Base-by-base conservation (phyloP, 2,797 vertebrate genomes). In the Clamator glandarius region DNA sequence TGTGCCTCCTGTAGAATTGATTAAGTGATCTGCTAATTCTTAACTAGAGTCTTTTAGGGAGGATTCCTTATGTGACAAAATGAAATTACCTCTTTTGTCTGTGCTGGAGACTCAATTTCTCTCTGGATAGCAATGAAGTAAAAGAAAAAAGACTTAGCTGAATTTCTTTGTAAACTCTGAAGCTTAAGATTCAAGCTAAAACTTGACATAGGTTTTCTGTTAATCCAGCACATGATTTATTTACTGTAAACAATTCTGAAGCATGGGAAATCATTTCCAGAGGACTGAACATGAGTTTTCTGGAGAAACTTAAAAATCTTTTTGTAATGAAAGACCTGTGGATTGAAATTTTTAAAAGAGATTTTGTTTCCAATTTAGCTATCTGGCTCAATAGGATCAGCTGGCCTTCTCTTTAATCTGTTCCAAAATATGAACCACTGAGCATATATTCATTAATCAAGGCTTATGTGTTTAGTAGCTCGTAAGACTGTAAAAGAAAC, bases 181-280 rank as follows among this genome's bases (percentile, higher is more conserved):
- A 63, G 78, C 67, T 89, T 87, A 89, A 87, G 50, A 94, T 35
- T 87, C 57, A 67, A 79, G 39, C 57, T 92, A 57, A 92, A 96
- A 77, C 21, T 72, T 88, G 46, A 72, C 62, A n/a, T 86, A 35
- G 86, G 50, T 90, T 87, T 91, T 95, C 75, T 92, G 84, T 68
- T 93, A 90, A 95, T 89, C 52, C 75, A 80, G 44, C 25, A 51
- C 44, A 54, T 80, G 87, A 94, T 92, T 89, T 96, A 93, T 94
- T 95, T 93, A 85, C 91, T 89, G 35, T 91, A 95, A 92, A 93
- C 84, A 93, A 62, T 74, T 64, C 68, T 89, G 87, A 80, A 92
- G 29, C 61, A 72, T 58, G 64, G 61, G 79, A 92, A 93, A 93
- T 68, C 9, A 12, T 70, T 96, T 94, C 87, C 89, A 91, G 72